phyloP scores from a whole-genome alignment of 2,888 invertebrate genomes.

The Rhimphoctona megacephalus region DNA sequence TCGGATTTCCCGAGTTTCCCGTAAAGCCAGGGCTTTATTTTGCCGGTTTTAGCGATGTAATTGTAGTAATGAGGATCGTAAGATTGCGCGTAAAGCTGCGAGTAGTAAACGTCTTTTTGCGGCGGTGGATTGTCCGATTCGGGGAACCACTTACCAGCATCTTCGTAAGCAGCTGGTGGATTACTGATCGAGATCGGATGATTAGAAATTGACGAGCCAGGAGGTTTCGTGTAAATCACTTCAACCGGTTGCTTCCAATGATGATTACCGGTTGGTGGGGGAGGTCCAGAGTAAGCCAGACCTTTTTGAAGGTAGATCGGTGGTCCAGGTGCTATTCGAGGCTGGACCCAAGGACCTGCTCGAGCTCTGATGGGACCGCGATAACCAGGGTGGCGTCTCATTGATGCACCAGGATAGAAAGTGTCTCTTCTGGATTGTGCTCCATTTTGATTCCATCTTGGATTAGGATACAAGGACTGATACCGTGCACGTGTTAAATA shows the following conservation, averaged over 20 bases:
- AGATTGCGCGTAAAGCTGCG: conserved; percentile 81
- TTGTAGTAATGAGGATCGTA: conserved; percentile 83
- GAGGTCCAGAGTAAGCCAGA: conserved; percentile 62
- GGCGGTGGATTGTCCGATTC: conserved; percentile 70
- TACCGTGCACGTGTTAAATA: not conserved
- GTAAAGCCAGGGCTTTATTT: conserved; percentile 80
- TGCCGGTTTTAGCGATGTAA: conserved; percentile 81
- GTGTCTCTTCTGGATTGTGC: conserved; percentile 54
- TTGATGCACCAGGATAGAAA: conserved; percentile 20
- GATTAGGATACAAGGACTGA: not conserved
- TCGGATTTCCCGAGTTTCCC: conserved; percentile 78
- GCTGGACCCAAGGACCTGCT: conserved; percentile 68
- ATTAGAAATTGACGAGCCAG: conserved; percentile 57
- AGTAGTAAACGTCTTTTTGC: conserved; percentile 78
- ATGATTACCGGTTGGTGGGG: conserved; percentile 10
- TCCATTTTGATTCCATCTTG: conserved; percentile 49
- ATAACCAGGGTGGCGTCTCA: conserved; percentile 50
- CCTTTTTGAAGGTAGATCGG: conserved; percentile 70
- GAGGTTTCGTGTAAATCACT: conserved; percentile 80
- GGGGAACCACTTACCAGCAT: conserved; percentile 77
- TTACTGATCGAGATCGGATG: conserved; percentile 67
- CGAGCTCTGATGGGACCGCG: conserved; percentile 46
- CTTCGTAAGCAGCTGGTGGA: conserved; percentile 75
- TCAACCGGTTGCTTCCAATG: conserved; percentile 74
- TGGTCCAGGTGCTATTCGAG: conserved; percentile 71